Base-by-base conservation (phyloP, 2,888 invertebrate genomes). In the Drosophila paramelanica region DNA sequence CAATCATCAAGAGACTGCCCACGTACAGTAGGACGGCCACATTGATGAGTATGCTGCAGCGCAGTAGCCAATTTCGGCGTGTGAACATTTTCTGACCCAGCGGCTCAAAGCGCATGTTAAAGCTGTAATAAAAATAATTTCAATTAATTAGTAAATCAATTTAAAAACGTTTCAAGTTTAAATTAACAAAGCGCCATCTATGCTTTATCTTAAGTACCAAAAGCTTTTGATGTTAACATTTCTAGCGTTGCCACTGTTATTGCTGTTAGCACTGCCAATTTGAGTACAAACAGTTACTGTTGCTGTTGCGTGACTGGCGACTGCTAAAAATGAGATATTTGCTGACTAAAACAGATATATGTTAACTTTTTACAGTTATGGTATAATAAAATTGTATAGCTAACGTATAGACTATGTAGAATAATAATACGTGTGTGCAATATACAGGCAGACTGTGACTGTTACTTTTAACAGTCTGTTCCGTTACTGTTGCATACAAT, bases 31-130 rank as follows among this genome's bases (percentile, higher is more conserved):
- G 92, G 59, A 96, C 95, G 79, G 95, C 95, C 74, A 96, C 94
- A 91, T 96, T 96, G 81, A 96, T 94, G 68, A 96, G 94, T 88
- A 96, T 95, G 93, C 96, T 96, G 92, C 95, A 94, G 85, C 95
- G 94, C 91, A 96, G 94, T 92, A 95, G 93, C 93, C 95, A 94
- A 92, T 96, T 96, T 79, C 96, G 94, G 73, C 94, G 93, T 62
- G 93, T 93, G 76, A 94, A 92, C 93, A 93, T 93, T 85, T 90
- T 91, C 68, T 89, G 91, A 51, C 91, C 89, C 65, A 90, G 74
- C 42, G 91, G 91, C 81, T 91, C 90, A 46, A 90, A 91, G 55
- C 91, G 90, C 91, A 91, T 91, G 57, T 69, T 88, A 75, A 69
- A 80, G 85, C 87, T 82, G 76, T 17, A 78, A 64, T 0, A 53